These are phyloP conservation scores for Itoplectis maculator DNA, from an alignment of 2,888 invertebrate species.

Conservation along the genomic window DNA sequence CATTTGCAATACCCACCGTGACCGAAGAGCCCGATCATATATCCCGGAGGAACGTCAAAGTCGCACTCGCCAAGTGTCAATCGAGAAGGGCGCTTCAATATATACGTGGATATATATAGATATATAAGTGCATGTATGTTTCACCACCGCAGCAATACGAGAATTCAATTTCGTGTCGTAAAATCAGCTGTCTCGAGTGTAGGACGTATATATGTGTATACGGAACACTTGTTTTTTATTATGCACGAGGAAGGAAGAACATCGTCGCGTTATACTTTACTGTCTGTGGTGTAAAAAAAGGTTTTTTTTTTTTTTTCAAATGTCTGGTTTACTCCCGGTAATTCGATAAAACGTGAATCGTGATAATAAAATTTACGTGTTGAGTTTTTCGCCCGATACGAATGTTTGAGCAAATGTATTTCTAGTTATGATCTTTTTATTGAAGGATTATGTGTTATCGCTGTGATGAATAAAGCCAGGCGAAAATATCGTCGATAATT, in stretches of 20 bases:
- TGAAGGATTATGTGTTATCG: no score
- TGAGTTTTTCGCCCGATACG: neutral
- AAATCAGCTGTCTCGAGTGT: conserved; percentile 11
- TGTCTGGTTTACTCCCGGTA: neutral
- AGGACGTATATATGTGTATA: neutral
- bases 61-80: conserved; percentile 5
- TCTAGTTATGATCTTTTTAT: no score
- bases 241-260: neutral
- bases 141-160: conserved; percentile 22
- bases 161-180: conserved; percentile 49
- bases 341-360: neutral
- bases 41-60: conserved; percentile 47
- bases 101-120: neutral
- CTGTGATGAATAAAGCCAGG: no score
- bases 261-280: conserved; percentile 22
- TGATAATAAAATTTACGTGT: neutral
- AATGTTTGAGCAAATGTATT: no score
- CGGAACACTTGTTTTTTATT: neutral
- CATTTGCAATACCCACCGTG: conserved; percentile 55
- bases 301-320: neutral
- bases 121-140: neutral
- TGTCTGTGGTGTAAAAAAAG: neutral
- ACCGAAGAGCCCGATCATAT: conserved; percentile 30
- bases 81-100: neutral
- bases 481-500: no score